A percentile compares a stretch with the other conserved stretches of the same genome.
Conservation (phyloP, 2,797 vertebrate species). For the Characodon lateralis region DNA sequence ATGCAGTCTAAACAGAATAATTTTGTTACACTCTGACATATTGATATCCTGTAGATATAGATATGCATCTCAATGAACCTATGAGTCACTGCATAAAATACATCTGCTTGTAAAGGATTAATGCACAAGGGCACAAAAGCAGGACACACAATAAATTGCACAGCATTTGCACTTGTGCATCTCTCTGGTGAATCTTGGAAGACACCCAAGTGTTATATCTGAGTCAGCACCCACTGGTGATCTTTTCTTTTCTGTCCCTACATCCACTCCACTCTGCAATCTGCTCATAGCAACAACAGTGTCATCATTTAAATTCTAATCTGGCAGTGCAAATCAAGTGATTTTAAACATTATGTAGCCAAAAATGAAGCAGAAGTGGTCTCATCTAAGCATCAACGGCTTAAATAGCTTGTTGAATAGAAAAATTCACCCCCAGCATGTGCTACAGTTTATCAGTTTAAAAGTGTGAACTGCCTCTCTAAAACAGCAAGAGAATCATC, state of each 20-base stretch:
- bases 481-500: not conserved
- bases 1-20: not conserved
- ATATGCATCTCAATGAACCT: not conserved
- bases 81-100: constrained; percentile 34
- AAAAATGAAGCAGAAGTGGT: constrained; percentile 5
- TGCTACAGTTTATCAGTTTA: not conserved
- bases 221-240: constrained; percentile 59
- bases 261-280: constrained; percentile 5
- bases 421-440: not conserved
- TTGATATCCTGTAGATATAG: not conserved
- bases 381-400: not conserved
- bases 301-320: constrained; percentile 14
- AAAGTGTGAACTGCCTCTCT: not conserved
- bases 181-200: constrained; percentile 28
- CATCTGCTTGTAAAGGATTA: constrained; percentile 26
- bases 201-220: constrained; percentile 51
- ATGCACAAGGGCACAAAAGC: constrained; percentile 24
- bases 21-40: not conserved
- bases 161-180: constrained; percentile 21
- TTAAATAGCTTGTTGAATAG: not conserved
- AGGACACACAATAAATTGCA: constrained; percentile 25
- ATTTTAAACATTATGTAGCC: constrained; percentile 9
- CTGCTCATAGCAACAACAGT: constrained; percentile 21
- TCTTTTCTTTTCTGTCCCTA: constrained; percentile 6
- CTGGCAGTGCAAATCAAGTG: constrained; percentile 18